A percentile compares a stretch with the other conserved stretches of the same genome.
These are phyloP conservation scores for Apis florea DNA, from an alignment of 1,140 invertebrate species.

Conservation along the genomic window DNA sequence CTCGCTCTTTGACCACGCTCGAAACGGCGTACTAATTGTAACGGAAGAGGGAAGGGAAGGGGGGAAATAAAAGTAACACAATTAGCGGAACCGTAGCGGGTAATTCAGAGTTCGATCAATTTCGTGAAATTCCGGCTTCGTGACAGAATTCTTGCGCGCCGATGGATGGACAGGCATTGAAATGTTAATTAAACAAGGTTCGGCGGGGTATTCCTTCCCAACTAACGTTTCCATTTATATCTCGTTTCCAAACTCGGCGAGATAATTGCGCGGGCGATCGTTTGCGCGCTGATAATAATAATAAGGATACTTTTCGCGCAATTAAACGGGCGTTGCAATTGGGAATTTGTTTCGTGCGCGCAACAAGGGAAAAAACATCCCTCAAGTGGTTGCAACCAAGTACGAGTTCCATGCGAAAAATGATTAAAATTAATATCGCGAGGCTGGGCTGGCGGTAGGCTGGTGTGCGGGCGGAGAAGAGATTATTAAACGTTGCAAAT, in stretches of 20 bases:
- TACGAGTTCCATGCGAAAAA: constrained; percentile 46
- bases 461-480: constrained; percentile 30
- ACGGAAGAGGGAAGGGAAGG: neutral
- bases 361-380: constrained; percentile 49
- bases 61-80: constrained; percentile 6
- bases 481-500: constrained; percentile 60
- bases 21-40: neutral
- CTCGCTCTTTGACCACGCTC: neutral
- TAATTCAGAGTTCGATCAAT: neutral
- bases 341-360: constrained; percentile 37
- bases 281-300: neutral
- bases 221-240: constrained; percentile 33
- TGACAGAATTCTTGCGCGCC: constrained; percentile 9
- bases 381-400: constrained; percentile 40
- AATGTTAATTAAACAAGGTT: constrained; percentile 30
- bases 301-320: constrained; percentile 34
- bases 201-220: neutral
- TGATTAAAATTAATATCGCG: constrained; percentile 63
- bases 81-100: constrained; percentile 11
- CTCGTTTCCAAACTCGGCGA: constrained; percentile 11
- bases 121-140: neutral
- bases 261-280: too few species aligned
- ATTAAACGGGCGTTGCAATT: constrained; percentile 36
- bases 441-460: constrained; percentile 36
- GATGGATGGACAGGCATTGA: neutral